Evolutionary conservation across 2,113 vertebrate genomes (phyloP).

Genomic region (Tautogolabrus adspersus): DNA sequence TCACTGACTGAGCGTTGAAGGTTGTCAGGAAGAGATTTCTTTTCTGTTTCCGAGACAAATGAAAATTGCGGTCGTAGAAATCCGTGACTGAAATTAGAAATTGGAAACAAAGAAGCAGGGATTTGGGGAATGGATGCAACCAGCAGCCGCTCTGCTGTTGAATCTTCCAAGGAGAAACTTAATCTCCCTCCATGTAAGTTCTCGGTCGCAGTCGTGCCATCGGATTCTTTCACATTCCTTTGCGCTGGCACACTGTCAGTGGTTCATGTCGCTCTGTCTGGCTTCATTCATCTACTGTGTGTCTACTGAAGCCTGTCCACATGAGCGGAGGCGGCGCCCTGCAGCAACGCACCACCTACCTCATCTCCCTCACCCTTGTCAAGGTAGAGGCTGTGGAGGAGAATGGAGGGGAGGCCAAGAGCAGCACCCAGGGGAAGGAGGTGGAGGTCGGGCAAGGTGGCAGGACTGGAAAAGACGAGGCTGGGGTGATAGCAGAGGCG

Average conservation of each 20-base stretch:
- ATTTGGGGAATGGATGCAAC: constrained; percentile 66
- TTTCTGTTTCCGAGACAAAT: constrained; percentile 30
- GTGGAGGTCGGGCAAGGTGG: constrained; percentile 26
- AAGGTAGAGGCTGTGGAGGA: constrained; percentile 90
- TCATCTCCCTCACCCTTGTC: constrained; percentile 95
- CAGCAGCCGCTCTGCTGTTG: constrained; percentile 45
- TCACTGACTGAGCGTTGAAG: constrained; percentile 36
- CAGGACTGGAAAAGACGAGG: constrained; percentile 12
- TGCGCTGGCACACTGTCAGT: constrained; percentile 42
- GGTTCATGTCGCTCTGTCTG: constrained; percentile 45
- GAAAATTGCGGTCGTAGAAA: constrained; percentile 8
- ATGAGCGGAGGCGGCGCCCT: constrained; percentile 89
- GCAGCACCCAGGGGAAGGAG: constrained; percentile 56
- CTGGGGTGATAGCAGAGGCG: constrained; percentile 6
- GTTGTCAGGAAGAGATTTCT: constrained; percentile 40
- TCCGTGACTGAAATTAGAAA: constrained; percentile 37
- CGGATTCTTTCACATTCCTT: constrained; percentile 45
- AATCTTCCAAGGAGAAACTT: constrained; percentile 69
- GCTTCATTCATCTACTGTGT: constrained; percentile 69
- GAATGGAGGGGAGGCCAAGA: constrained; percentile 77
- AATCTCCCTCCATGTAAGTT: constrained; percentile 43
- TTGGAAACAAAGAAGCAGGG: constrained; percentile 45
- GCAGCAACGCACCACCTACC: constrained; percentile 95
- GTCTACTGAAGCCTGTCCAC: constrained; percentile 79
- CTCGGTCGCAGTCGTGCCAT: constrained; percentile 25